Evolutionary conservation across 64 coral and sea anemone species (phyloP).

Genomic region (Stichodactyla mertensii): DNA sequence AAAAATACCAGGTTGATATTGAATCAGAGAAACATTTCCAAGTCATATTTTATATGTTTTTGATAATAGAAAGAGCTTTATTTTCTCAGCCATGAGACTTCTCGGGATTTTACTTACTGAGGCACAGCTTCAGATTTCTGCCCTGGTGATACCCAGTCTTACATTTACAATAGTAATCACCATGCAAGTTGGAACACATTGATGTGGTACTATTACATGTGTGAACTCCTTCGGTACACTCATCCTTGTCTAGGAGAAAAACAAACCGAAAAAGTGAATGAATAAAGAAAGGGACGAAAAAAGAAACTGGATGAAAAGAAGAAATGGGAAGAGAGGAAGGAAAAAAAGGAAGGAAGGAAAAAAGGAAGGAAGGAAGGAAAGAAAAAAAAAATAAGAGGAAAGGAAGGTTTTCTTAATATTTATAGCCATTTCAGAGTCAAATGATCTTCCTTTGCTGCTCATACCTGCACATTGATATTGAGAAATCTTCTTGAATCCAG

Average conservation of each 20-base stretch:
- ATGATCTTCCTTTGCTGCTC: not conserved
- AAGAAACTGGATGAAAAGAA: no score
- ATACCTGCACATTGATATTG: slow-evolving; percentile 23
- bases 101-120: not conserved
- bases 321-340: no score
- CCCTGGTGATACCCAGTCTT: slow-evolving; percentile 26
- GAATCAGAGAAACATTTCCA: no score
- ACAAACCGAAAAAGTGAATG: not conserved
- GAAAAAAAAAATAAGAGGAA: no score
- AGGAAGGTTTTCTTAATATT: no score
- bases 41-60: no score
- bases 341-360: no score
- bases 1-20: no score
- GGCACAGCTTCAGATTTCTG: slow-evolving; percentile 20
- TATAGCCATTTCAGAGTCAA: no score
- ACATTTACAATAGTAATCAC: slow-evolving; percentile 22
- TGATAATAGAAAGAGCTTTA: no score
- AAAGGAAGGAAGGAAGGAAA: no score
- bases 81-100: not conserved
- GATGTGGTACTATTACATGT: slow-evolving; percentile 3
- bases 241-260: slow-evolving; percentile 21
- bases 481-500: not conserved
- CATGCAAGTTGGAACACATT: not conserved
- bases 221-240: slow-evolving; percentile 6
- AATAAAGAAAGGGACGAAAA: not conserved